A percentile compares a stretch with the other conserved stretches of the same genome.
Conservation (phyloP, 1,140 invertebrate species). For the Goniozus legneri region DNA sequence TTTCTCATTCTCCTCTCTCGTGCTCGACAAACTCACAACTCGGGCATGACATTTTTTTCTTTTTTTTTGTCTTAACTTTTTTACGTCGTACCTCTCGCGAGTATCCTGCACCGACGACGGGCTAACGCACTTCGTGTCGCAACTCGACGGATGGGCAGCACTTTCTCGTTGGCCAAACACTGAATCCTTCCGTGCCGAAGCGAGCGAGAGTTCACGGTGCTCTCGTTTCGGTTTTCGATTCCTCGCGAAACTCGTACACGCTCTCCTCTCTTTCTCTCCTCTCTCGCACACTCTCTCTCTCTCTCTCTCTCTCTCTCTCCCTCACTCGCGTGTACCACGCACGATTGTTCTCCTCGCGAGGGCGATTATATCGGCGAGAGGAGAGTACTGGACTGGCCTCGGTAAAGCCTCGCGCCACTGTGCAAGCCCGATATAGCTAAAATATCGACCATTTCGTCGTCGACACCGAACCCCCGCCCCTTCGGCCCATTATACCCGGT, state of each 20-base stretch:
- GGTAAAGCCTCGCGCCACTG: conserved; percentile 41
- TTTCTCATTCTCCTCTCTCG: too few relatives aligned
- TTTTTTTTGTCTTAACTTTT: not conserved
- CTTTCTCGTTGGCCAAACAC: not conserved
- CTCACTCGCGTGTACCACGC: conserved; percentile 3
- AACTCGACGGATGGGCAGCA: not conserved
- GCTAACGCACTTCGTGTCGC: not conserved
- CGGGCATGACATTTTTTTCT: not conserved
- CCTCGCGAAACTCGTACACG: conserved; percentile 8
- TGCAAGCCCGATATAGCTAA: conserved; percentile 43
- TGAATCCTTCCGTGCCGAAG: conserved; percentile 3
- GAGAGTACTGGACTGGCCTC: conserved; percentile 34
- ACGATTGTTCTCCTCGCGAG: conserved; percentile 6
- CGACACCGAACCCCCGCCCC: conserved; percentile 27
- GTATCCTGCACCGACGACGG: conserved; percentile 9
- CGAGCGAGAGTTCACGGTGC: too few relatives aligned
- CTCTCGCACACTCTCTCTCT: not conserved
- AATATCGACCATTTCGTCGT: conserved; percentile 47
- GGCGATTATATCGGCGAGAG: conserved; percentile 20
- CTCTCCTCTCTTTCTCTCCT: conserved; percentile 3
- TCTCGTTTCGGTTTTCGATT: too few relatives aligned
- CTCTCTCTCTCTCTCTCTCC: not conserved
- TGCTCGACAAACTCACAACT: too few relatives aligned
- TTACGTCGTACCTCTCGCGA: conserved; percentile 9
- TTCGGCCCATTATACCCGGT: too few relatives aligned